Conservation (phyloP, 2,113 vertebrate species). For the Micronycteris hirsuta region DNA sequence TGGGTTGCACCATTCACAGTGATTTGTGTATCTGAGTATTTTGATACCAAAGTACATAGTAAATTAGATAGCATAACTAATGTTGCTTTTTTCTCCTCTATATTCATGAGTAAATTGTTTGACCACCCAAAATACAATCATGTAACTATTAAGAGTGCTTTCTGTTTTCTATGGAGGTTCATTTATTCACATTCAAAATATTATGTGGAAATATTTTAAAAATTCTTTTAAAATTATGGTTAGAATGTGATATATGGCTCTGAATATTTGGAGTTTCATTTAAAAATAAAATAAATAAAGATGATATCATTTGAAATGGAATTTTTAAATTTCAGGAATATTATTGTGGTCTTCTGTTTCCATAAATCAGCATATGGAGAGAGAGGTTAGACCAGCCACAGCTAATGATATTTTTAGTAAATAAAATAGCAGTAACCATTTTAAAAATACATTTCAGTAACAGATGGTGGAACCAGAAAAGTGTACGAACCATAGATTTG, state of each 20-base stretch:
- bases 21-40: background rate
- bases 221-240: background rate
- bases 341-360: background rate
- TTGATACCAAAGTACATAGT: background rate
- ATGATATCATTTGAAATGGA: background rate
- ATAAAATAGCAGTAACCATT: constrained; percentile 5
- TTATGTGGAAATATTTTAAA: background rate
- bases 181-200: constrained; percentile 17
- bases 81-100: background rate
- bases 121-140: background rate
- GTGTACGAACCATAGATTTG: background rate
- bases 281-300: background rate
- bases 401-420: background rate
- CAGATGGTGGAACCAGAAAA: background rate
- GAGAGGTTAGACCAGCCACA: background rate
- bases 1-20: background rate
- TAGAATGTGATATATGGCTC: background rate
- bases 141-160: background rate
- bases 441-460: constrained; percentile 7
- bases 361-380: background rate
- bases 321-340: background rate
- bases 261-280: background rate
- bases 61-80: background rate
- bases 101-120: background rate
- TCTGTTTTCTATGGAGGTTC: background rate